A percentile compares a stretch with the other conserved stretches of the same genome.
Conservation (phyloP, 2,113 vertebrate genomes). For the Ptilonorhynchus violaceus region DNA sequence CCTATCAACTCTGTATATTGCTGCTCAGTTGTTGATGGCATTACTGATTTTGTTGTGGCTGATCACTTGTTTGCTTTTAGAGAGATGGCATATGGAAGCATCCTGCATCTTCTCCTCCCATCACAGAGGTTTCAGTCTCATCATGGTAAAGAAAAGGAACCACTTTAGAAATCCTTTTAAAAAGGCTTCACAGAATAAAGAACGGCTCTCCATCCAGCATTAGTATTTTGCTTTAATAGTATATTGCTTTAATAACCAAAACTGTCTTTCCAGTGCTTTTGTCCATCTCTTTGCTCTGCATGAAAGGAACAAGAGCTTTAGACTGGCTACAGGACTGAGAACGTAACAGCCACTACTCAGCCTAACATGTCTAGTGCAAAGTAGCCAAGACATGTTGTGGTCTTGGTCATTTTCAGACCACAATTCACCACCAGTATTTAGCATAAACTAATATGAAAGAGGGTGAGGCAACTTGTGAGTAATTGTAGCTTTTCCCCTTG, state of each 20-base stretch:
- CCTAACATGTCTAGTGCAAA: background rate
- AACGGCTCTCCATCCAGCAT: background rate
- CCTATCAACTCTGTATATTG: background rate
- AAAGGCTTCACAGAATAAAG: background rate
- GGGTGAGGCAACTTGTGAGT: background rate
- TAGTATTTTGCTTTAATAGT: background rate
- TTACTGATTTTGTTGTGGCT: background rate
- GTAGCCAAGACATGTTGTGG: background rate
- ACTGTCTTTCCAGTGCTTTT: background rate
- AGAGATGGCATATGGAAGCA: background rate
- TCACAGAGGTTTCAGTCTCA: background rate
- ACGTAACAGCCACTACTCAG: background rate
- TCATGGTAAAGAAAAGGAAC: background rate
- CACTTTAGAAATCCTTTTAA: background rate
- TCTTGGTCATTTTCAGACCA: background rate
- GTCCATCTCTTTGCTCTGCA: background rate
- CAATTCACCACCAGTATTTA: background rate
- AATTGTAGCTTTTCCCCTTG: background rate
- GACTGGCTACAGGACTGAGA: background rate
- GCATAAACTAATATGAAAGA: background rate
- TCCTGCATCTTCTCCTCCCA: background rate
- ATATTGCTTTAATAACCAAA: background rate
- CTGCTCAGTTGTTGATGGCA: background rate
- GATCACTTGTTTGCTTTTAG: background rate
- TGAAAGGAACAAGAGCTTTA: background rate